Conservation (phyloP, 2,888 invertebrate species). For the Notocelia uddmanniana region DNA sequence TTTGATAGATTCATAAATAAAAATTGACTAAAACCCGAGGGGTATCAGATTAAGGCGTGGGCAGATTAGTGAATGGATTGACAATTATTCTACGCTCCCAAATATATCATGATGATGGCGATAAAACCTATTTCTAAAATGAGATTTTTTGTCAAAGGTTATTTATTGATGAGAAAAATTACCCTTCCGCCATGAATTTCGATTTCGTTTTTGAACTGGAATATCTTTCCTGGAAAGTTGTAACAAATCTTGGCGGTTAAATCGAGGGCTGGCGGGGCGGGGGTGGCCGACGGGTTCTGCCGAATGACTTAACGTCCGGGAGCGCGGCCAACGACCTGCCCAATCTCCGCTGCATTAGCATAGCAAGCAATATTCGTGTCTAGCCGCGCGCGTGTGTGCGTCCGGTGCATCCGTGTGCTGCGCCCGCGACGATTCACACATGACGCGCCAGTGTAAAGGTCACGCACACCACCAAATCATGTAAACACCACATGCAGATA, state of each 20-base stretch:
- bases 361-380: constrained; percentile 84
- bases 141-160: neutral
- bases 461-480: constrained; percentile 45
- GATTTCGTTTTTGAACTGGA: constrained; percentile 41
- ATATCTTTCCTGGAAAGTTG: constrained; percentile 45
- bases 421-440: constrained; percentile 57
- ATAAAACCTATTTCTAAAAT: neutral
- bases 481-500: constrained; percentile 58
- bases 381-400: constrained; percentile 65
- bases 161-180: neutral
- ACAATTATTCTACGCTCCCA: no score
- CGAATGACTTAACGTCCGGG: constrained; percentile 84
- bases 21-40: no score
- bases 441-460: constrained; percentile 47
- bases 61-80: no score
- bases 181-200: neutral
- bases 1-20: no score
- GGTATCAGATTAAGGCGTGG: no score
- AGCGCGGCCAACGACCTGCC: constrained; percentile 85
- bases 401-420: constrained; percentile 56
- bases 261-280: constrained; percentile 67
- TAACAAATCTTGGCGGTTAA: constrained; percentile 46
- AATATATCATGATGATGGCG: no score
- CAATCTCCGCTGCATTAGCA: constrained; percentile 86
- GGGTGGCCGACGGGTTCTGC: constrained; percentile 80